Conservation (phyloP, 2,797 vertebrate genomes). For the Tragopan temminckii region DNA sequence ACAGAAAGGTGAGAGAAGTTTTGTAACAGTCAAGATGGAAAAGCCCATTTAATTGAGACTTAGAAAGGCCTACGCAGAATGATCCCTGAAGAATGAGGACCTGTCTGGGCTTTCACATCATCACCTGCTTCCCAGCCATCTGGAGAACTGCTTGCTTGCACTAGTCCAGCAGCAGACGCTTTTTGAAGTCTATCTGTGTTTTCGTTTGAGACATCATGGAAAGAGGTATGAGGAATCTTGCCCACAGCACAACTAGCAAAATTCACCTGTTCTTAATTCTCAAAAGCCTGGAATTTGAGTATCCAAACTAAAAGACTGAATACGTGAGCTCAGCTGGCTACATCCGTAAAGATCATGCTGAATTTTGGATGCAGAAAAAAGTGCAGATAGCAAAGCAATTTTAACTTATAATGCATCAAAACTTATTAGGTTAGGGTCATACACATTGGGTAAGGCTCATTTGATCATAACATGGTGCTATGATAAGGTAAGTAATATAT, state of each 20-base stretch:
- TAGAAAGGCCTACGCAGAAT: not conserved
- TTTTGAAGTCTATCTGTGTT: not conserved
- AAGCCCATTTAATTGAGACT: not conserved
- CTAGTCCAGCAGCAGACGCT: not conserved
- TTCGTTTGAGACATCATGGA: not conserved
- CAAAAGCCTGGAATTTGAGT: not conserved
- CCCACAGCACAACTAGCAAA: not conserved
- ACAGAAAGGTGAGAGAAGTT: not conserved
- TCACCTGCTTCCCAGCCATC: not conserved
- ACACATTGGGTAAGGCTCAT: not conserved
- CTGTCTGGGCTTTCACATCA: not conserved
- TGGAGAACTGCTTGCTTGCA: not conserved
- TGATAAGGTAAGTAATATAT: not conserved
- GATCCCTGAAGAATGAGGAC: not conserved
- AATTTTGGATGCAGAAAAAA: not conserved
- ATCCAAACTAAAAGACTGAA: not conserved
- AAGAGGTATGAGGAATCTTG: not conserved
- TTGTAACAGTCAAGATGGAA: rapidly evolving
- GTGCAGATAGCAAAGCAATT: not conserved
- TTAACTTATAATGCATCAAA: not conserved
- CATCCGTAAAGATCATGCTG: not conserved
- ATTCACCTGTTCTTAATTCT: not conserved
- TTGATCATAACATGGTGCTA: not conserved
- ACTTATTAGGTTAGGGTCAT: not conserved
- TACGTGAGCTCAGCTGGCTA: not conserved